A percentile compares a stretch with the other conserved stretches of the same genome.
These are phyloP conservation scores for Mystacornis crossleyi DNA, from an alignment of 2,113 vertebrate genomes.

Conservation along the genomic window DNA sequence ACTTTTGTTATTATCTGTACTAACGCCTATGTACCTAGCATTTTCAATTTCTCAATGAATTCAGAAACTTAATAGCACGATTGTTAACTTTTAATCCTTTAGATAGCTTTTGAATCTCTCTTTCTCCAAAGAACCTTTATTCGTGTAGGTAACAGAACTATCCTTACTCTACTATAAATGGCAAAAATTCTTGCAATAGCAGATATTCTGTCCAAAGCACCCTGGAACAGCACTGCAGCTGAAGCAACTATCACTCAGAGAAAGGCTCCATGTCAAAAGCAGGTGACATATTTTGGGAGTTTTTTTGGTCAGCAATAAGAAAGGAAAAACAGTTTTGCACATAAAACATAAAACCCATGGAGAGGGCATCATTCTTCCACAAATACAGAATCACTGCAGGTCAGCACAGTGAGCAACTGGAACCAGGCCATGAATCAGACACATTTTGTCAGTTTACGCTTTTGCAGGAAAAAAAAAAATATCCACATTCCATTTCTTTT, in stretches of 20 bases:
- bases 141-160: not conserved
- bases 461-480: not conserved
- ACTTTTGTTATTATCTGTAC: not conserved
- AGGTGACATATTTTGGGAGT: not conserved
- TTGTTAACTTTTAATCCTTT: conserved; percentile 6
- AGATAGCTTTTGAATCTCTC: not conserved
- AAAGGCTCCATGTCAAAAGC: not conserved
- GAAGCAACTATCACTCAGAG: not conserved
- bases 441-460: not conserved
- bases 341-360: not conserved
- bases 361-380: not conserved
- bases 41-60: not conserved
- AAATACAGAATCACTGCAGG: not conserved
- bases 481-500: not conserved
- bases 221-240: not conserved
- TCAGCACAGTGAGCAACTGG: not conserved
- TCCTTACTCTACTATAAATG: not conserved
- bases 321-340: not conserved
- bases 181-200: not conserved
- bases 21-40: not conserved
- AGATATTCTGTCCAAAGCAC: not conserved
- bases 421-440: not conserved
- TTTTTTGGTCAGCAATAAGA: not conserved
- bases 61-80: not conserved
- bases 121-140: not conserved